Evolutionary conservation across 1,140 invertebrate species (phyloP).

Genomic region (Drosophila arizonae): DNA sequence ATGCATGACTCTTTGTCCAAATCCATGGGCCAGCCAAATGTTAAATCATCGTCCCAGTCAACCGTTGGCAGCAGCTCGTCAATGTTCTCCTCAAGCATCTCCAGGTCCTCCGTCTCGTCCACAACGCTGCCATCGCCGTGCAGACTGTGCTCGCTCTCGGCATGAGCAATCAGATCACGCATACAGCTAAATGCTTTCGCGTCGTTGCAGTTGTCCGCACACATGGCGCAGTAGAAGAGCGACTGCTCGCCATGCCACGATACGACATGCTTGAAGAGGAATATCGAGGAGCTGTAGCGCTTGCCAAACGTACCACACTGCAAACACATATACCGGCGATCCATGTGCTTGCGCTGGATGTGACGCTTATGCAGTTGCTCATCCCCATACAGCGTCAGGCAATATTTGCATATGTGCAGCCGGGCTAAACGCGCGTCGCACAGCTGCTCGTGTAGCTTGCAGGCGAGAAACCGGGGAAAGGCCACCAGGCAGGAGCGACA

Average conservation of each 20-base stretch:
- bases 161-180: conserved; percentile 45
- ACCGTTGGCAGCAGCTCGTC: conserved; percentile 60
- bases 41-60: conserved; percentile 65
- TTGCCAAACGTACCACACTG: conserved; percentile 58
- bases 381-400: conserved; percentile 59
- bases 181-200: conserved; percentile 55
- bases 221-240: conserved; percentile 67
- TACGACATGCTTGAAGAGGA: conserved; percentile 61
- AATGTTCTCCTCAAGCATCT: conserved; percentile 72
- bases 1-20: conserved; percentile 62
- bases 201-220: conserved; percentile 53
- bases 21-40: conserved; percentile 65
- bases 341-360: conserved; percentile 51
- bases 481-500: conserved; percentile 47
- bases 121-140: conserved; percentile 40
- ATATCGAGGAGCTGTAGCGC: conserved; percentile 52
- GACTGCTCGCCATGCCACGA: conserved; percentile 64
- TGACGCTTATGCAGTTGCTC: conserved; percentile 47
- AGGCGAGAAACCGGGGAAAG: conserved; percentile 38
- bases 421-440: conserved; percentile 41
- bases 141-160: conserved; percentile 48
- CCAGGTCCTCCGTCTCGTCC: conserved; percentile 63
- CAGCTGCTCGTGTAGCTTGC: conserved; percentile 56
- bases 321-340: conserved; percentile 54
- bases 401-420: conserved; percentile 56